A percentile compares a stretch with the other conserved stretches of the same genome.
These are phyloP conservation scores for Cavia aperea DNA, from an alignment of 2,113 vertebrate species.

Conservation along the genomic window DNA sequence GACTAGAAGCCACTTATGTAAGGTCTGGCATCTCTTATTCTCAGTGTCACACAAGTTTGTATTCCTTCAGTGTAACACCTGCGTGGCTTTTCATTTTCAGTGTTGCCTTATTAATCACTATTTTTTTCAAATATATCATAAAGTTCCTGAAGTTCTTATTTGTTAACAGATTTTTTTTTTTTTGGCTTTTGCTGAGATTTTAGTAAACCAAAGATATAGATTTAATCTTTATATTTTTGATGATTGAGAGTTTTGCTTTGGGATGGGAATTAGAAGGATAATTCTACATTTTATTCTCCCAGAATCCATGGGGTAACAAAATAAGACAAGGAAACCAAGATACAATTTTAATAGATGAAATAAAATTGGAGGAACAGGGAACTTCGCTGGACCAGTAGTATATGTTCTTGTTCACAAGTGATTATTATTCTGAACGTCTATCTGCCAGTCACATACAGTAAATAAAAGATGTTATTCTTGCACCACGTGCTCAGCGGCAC, in stretches of 20 bases:
- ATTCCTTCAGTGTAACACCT: neutral
- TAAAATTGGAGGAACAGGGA: neutral
- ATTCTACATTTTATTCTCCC: neutral
- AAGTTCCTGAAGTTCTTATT: neutral
- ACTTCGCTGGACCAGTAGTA: neutral
- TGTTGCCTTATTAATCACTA: neutral
- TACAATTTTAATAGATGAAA: neutral
- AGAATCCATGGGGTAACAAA: neutral
- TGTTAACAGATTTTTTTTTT: neutral
- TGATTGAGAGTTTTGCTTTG: neutral
- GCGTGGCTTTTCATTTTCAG: neutral
- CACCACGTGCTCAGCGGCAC: too few species aligned
- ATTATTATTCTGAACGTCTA: neutral
- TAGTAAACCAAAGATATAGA: neutral
- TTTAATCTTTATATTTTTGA: slow-evolving; percentile 31
- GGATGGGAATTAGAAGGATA: neutral
- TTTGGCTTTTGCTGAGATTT: neutral
- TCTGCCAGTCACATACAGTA: neutral
- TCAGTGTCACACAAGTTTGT: neutral
- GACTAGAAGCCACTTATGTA: neutral
- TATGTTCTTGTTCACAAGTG: neutral
- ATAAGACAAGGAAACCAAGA: neutral
- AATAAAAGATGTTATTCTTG: neutral
- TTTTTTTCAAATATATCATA: neutral
- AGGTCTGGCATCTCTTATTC: neutral